Percentiles rank a stretch among this genome's conserved stretches.
Conservation (phyloP, 1,140 invertebrate genomes). For the Archegozetes longisetosus region DNA sequence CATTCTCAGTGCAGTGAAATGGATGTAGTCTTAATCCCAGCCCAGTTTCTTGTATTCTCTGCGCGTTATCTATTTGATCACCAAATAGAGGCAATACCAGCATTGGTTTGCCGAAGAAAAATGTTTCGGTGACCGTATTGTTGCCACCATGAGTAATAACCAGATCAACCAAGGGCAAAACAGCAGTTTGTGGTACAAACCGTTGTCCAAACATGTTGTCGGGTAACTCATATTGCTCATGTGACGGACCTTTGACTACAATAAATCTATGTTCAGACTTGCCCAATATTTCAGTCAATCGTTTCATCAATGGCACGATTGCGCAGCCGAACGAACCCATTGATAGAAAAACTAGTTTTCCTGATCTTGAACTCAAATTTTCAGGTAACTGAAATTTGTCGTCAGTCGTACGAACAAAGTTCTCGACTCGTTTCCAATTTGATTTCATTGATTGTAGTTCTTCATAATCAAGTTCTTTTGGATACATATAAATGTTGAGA, state of each 20-base stretch:
- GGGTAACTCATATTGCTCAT: slow-evolving; percentile 7
- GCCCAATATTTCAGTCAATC: slow-evolving; percentile 1
- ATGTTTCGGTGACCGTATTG: too few species aligned
- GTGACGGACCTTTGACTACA: slow-evolving; percentile 10
- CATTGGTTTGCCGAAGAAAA: slow-evolving; percentile 10
- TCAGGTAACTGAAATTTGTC: slow-evolving; percentile 7
- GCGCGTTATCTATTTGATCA: too few species aligned
- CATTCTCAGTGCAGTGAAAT: slow-evolving; percentile 1
- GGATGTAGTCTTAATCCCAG: slow-evolving; percentile 2
- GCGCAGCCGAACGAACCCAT: slow-evolving; percentile 19
- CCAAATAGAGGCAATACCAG: slow-evolving; percentile 16
- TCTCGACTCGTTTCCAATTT: slow-evolving; percentile 1
- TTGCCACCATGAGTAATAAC: too few species aligned
- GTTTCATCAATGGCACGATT: slow-evolving; percentile 13
- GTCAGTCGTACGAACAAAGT: slow-evolving; percentile 9
- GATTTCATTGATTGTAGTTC: slow-evolving; percentile 1
- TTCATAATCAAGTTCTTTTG: background rate
- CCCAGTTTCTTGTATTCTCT: too few species aligned
- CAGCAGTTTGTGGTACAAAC: slow-evolving; percentile 10
- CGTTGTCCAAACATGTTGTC: slow-evolving; percentile 14
- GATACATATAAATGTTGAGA: too few species aligned
- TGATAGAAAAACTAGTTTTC: slow-evolving; percentile 15
- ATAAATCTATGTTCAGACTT: slow-evolving; percentile 9
- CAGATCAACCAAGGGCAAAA: too few species aligned
- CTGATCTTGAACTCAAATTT: background rate